Conservation (phyloP, 2,113 vertebrate species). For the Thamnophis sirtalis region DNA sequence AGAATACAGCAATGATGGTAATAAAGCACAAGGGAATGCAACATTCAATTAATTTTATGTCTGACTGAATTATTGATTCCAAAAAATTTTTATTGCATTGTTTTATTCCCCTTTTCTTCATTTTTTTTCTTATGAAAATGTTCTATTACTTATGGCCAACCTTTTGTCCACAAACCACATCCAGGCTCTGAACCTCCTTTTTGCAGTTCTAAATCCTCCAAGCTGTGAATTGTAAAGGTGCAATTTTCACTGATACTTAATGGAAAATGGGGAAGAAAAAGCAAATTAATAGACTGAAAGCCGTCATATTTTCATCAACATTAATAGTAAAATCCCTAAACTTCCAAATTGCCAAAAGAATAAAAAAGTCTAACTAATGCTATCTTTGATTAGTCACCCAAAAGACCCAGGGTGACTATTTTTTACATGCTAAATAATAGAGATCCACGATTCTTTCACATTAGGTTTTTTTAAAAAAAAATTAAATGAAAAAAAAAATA, state of each 20-base stretch:
- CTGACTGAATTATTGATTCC: neutral
- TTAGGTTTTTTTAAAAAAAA: neutral
- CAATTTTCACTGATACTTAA: neutral
- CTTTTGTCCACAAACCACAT: neutral
- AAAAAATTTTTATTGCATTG: neutral
- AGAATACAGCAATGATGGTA: neutral
- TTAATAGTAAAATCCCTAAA: neutral
- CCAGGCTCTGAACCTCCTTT: neutral
- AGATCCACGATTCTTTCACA: neutral
- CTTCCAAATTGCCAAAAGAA: neutral
- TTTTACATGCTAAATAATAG: neutral
- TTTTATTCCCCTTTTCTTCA: neutral
- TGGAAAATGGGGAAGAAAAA: neutral
- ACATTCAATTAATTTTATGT: neutral
- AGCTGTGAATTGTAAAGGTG: neutral
- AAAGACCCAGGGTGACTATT: neutral
- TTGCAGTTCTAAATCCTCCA: neutral
- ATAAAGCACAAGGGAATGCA: neutral
- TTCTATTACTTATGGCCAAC: neutral
- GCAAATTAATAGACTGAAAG: neutral
- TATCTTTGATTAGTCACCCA: neutral
- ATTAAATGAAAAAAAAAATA: neutral
- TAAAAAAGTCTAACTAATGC: neutral
- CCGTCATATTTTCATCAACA: neutral
- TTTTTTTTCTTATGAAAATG: neutral